These are phyloP conservation scores for Pseudachorutes palmiensis DNA, from an alignment of 1,140 invertebrate species.

Conservation along the genomic window DNA sequence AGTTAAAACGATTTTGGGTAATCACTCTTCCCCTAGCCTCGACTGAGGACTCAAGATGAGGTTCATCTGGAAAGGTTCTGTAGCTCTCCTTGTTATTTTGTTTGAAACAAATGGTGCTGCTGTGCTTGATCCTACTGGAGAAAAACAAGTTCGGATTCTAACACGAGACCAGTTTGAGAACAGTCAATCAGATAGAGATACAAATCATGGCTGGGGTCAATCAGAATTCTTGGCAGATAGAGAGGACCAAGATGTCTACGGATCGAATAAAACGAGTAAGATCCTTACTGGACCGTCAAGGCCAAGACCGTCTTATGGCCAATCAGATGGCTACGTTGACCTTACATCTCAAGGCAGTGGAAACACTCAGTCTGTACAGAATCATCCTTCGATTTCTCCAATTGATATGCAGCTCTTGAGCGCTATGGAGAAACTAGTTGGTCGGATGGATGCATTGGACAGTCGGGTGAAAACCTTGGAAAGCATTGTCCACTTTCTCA, in stretches of 20 bases:
- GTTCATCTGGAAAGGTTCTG: too few relatives aligned
- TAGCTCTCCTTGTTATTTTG: too few relatives aligned
- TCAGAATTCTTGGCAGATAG: too few relatives aligned
- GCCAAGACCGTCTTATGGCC: background rate
- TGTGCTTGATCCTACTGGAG: too few relatives aligned
- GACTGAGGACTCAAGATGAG: too few relatives aligned
- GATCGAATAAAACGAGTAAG: constrained; percentile 16
- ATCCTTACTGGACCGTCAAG: constrained; percentile 13
- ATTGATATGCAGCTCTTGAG: constrained; percentile 31
- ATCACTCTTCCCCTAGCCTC: too few relatives aligned
- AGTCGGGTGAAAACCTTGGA: constrained; percentile 27
- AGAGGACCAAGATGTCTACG: background rate
- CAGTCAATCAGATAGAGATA: background rate
- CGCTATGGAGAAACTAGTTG: constrained; percentile 35
- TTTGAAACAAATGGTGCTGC: too few relatives aligned
- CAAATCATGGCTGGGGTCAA: too few relatives aligned
- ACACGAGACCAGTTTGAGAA: too few relatives aligned
- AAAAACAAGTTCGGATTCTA: too few relatives aligned
- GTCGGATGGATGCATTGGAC: constrained; percentile 34
- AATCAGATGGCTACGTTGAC: background rate
- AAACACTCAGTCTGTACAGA: constrained; percentile 10
- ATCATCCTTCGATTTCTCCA: constrained; percentile 22
- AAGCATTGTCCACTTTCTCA: constrained; percentile 31
- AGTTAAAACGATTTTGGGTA: too few relatives aligned
- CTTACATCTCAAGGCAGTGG: constrained; percentile 13